Conservation (phyloP, 2,888 invertebrate species). For the Melanostoma mellinum region DNA sequence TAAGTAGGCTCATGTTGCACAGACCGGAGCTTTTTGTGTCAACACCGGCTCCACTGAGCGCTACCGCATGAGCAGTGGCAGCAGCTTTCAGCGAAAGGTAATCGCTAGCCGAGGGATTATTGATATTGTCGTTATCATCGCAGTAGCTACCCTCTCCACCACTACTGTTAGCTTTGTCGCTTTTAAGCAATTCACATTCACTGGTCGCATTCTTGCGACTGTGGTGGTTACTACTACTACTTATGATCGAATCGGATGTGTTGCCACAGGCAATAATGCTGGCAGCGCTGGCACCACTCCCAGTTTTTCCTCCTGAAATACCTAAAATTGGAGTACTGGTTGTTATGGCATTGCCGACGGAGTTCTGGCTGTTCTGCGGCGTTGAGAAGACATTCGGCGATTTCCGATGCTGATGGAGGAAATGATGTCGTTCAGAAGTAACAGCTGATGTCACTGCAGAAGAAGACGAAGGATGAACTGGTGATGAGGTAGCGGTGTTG, state of each 20-base stretch:
- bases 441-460: constrained; percentile 68
- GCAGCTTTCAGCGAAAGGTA: constrained; percentile 77
- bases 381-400: constrained; percentile 75
- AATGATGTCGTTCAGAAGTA: constrained; percentile 52
- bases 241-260: constrained; percentile 64
- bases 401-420: constrained; percentile 74
- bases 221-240: constrained; percentile 77
- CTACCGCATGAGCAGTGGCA: constrained; percentile 76
- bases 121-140: constrained; percentile 72
- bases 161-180: constrained; percentile 77
- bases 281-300: constrained; percentile 30
- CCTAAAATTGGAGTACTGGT: constrained; percentile 57
- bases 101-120: constrained; percentile 74
- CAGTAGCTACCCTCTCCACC: constrained; percentile 75
- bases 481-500: constrained; percentile 73
- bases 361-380: constrained; percentile 58
- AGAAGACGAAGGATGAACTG: constrained; percentile 75
- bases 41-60: constrained; percentile 73
- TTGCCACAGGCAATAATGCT: constrained; percentile 49
- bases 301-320: constrained; percentile 37
- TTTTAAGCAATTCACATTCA: constrained; percentile 62
- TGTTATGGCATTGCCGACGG: constrained; percentile 55
- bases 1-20: constrained; percentile 79
- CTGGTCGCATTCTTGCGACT: constrained; percentile 75
- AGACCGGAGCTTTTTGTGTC: constrained; percentile 75